Conservation (phyloP, 2,113 vertebrate genomes). For the Turnix velox region DNA sequence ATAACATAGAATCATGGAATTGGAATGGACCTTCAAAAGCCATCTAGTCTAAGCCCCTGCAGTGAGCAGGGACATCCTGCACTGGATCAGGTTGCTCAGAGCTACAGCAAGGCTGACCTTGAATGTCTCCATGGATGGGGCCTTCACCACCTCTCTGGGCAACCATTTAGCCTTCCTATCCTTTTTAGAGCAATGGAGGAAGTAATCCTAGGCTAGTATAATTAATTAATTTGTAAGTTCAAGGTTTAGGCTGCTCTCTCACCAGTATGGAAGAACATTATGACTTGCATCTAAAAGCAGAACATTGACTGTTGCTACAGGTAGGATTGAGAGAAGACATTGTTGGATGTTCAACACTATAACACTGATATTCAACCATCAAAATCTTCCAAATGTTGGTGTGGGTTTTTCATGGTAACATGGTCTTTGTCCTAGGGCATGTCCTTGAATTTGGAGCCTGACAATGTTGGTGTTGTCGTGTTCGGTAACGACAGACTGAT, state of each 20-base stretch:
- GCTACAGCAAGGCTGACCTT: too few relatives aligned
- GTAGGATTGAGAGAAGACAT: background rate
- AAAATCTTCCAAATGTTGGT: fast-evolving
- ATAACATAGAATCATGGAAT: too few relatives aligned
- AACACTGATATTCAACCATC: fast-evolving
- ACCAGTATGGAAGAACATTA: fast-evolving
- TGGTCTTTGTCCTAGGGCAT: constrained; percentile 80
- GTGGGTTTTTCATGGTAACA: background rate
- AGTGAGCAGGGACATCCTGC: too few relatives aligned
- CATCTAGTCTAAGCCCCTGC: too few relatives aligned
- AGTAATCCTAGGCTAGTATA: background rate
- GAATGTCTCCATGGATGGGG: too few relatives aligned
- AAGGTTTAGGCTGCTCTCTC: background rate
- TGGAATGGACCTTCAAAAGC: too few relatives aligned
- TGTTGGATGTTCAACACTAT: background rate
- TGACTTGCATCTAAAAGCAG: fast-evolving
- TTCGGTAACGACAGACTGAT: constrained; percentile 98
- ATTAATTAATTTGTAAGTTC: background rate
- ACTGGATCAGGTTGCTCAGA: too few relatives aligned
- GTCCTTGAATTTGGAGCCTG: constrained; percentile 99
- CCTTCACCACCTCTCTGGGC: too few relatives aligned
- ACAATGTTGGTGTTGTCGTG: constrained; percentile 99
- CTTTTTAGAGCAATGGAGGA: background rate
- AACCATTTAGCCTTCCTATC: background rate
- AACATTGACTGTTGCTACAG: fast-evolving